Percentiles rank a stretch among this genome's conserved stretches.
phyloP scores from a whole-genome alignment of 2,888 invertebrate species.

The Deilephila porcellus region DNA sequence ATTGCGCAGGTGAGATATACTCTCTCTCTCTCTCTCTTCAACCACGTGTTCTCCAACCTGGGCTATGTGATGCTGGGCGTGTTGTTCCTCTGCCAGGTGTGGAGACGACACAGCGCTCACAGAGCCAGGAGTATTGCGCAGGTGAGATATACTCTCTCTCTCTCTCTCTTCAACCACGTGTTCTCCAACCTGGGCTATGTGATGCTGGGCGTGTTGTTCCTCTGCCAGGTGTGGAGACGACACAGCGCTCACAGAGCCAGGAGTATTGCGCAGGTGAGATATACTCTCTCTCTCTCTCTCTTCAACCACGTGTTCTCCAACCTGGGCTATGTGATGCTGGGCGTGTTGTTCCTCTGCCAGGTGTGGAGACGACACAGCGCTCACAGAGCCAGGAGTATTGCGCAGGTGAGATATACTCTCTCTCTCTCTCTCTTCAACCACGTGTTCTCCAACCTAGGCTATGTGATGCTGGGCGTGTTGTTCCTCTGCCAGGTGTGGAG shows the following conservation, averaged over 20 bases:
- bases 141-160: constrained; percentile 47
- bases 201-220: constrained; percentile 90
- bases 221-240: constrained; percentile 85
- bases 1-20: constrained; percentile 50
- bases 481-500: constrained; percentile 88
- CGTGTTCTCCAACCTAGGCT: too few relatives aligned
- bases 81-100: constrained; percentile 89
- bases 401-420: constrained; percentile 50
- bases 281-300: too few relatives aligned
- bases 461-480: constrained; percentile 87
- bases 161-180: too few relatives aligned
- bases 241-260: constrained; percentile 56
- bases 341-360: constrained; percentile 89
- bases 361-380: constrained; percentile 77
- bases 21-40: constrained; percentile 85
- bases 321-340: constrained; percentile 79
- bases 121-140: constrained; percentile 46
- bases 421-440: too few relatives aligned
- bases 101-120: constrained; percentile 63
- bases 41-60: constrained; percentile 94
- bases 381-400: constrained; percentile 47
- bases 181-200: constrained; percentile 56
- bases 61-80: constrained; percentile 92
- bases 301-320: too few relatives aligned
- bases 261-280: constrained; percentile 52